Percentiles rank a stretch among this genome's conserved stretches.
Evolutionary conservation across 2,113 vertebrate species (phyloP).

Genomic region (Monarcha castaneiventris): DNA sequence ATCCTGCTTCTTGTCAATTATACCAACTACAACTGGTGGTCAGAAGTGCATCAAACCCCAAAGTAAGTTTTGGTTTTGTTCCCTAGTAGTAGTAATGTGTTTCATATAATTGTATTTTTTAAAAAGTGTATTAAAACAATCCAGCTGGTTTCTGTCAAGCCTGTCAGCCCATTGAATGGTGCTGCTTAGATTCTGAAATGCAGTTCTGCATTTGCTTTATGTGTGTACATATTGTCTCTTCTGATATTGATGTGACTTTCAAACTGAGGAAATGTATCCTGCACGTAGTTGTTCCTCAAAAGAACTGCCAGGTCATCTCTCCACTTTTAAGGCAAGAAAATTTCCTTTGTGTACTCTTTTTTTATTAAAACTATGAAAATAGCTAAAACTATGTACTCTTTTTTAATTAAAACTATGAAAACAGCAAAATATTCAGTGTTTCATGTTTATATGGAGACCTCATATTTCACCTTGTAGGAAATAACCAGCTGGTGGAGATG

Average conservation of each 20-base stretch:
- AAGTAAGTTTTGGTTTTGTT: constrained; percentile 72
- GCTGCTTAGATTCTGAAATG: not conserved
- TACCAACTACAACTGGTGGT: constrained; percentile 96
- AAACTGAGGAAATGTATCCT: not conserved
- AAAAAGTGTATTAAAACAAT: not conserved
- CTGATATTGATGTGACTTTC: not conserved
- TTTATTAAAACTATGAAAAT: not conserved
- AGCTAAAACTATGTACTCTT: too few relatives aligned
- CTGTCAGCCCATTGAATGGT: not conserved
- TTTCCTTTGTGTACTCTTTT: not conserved
- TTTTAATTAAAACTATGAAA: not conserved
- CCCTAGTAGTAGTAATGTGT: not conserved
- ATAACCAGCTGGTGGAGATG: not conserved
- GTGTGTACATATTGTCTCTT: not conserved
- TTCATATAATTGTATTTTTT: not conserved
- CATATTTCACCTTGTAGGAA: not conserved
- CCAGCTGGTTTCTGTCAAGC: not conserved
- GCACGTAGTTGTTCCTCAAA: not conserved
- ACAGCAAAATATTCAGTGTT: not conserved
- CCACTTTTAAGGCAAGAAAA: not conserved
- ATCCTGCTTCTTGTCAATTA: constrained; percentile 95
- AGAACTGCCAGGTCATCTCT: not conserved
- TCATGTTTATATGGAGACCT: not conserved
- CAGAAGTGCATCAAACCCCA: constrained; percentile 94
- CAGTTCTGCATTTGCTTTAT: not conserved